These are phyloP conservation scores for Sycophila sp. DNA, from an alignment of 1,140 invertebrate genomes.

Conservation along the genomic window DNA sequence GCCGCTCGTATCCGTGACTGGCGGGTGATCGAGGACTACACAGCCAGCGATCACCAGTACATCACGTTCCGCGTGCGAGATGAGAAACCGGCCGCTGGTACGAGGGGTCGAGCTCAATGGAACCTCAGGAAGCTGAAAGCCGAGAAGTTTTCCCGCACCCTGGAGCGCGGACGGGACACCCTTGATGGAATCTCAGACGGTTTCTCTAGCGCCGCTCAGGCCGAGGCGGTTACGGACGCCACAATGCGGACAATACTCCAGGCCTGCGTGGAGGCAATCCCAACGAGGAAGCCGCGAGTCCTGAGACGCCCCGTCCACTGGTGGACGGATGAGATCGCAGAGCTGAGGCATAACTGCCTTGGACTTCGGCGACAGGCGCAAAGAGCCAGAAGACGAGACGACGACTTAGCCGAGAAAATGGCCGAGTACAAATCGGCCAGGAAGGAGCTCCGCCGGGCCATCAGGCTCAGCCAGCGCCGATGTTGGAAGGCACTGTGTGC, in stretches of 20 bases:
- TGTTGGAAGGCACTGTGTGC: slow-evolving; percentile 39
- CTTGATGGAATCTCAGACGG: neutral
- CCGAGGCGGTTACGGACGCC: neutral
- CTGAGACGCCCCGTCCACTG: slow-evolving; percentile 43
- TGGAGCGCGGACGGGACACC: neutral
- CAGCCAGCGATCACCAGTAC: slow-evolving; percentile 51
- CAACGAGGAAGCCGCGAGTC: neutral
- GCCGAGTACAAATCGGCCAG: slow-evolving; percentile 22
- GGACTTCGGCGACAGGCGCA: slow-evolving; percentile 8
- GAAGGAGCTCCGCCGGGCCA: slow-evolving; percentile 24
- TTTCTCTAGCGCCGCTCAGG: neutral
- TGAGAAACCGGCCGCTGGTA: neutral
- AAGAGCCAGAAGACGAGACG: neutral
- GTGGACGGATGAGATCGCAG: slow-evolving; percentile 49
- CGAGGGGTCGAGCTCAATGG: neutral
- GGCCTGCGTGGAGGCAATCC: too few species aligned
- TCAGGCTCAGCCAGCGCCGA: slow-evolving; percentile 27
- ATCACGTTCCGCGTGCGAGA: slow-evolving; percentile 38
- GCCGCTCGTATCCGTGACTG: neutral
- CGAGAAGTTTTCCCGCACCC: neutral
- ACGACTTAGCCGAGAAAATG: neutral
- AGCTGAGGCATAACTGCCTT: slow-evolving; percentile 43
- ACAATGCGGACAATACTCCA: neutral
- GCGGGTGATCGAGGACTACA: slow-evolving; percentile 40
- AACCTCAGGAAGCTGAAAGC: neutral